Base-by-base conservation (phyloP, 1,140 invertebrate species). In the Saccostrea glomerata region DNA sequence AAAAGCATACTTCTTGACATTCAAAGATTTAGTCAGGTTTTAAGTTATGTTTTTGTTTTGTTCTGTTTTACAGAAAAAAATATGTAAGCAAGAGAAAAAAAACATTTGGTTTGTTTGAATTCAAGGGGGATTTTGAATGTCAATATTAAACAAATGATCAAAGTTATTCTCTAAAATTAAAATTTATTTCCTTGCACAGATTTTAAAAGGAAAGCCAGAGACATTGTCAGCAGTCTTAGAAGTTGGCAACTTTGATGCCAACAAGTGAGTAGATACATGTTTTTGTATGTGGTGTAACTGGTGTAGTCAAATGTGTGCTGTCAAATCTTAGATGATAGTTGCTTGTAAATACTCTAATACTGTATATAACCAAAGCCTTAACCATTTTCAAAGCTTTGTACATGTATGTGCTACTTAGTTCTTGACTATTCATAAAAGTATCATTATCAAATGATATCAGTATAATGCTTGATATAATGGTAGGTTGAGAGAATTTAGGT, bases 241-340 rank as follows among this genome's bases (percentile, higher is more conserved):
- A 86, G 91, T 94, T 73, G 93, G 93, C 56, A 94, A 95, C 88
- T 95, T 95, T 93, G 95, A 95, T 90, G 91, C 89, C 23, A 95
- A 95, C 90, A 94, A 93, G 94, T 95, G 93, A 92, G 92, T 92
- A 25, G 7, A 13, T 87, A 58, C 47, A 47, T 89, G 84, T 82
- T 88, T 54, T 87, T 89, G 55, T 87, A 30, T 56, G 25, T 85
- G 15, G 40, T 87, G 20, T 40, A 25, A 5, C 6, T 47, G 6
- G 11, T 30, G 23, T 63, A 17, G 12, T 17, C 25, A 23, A 63
- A 23, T 85, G n/a, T 86, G 47, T 4, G 30, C 56, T 86, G 84
- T 63, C 23, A 30, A 20, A 84, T 36, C 25, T 6, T 36, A 36
- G 25, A 82, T n/a, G n/a, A 25, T 36, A 77, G 70, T 77, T 30